Conservation (phyloP, 2,797 vertebrate genomes). For the Acanthornis magna region DNA sequence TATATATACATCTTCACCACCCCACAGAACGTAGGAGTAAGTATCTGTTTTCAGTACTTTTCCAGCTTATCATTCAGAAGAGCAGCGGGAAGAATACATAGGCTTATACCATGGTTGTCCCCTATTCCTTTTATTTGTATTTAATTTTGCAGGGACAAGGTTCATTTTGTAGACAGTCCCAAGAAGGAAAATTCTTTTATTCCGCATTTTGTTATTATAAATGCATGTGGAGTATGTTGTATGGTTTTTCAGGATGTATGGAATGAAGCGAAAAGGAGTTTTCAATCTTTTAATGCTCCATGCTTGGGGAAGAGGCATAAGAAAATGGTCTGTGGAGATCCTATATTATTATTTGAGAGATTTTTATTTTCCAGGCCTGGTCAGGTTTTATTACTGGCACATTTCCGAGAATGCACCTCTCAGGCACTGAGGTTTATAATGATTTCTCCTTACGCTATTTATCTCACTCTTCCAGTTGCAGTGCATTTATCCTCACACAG, state of each 20-base stretch:
- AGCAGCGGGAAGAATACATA: not conserved
- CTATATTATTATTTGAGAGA: conserved; percentile 50
- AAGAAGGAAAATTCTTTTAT: conserved; percentile 48
- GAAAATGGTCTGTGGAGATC: conserved; percentile 59
- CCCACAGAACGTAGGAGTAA: not conserved
- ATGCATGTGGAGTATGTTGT: not conserved
- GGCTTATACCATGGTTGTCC: not conserved
- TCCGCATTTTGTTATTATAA: not conserved
- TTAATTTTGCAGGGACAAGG: conserved; percentile 32
- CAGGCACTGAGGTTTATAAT: conserved; percentile 50
- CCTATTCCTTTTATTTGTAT: not conserved
- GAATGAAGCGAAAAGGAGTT: conserved; percentile 56
- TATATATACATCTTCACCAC: not conserved
- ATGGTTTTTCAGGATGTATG: conserved; percentile 41
- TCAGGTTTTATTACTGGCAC: conserved; percentile 54
- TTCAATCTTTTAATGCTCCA: conserved; percentile 48
- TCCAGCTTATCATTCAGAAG: not conserved
- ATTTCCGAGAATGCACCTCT: conserved; percentile 16
- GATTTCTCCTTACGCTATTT: conserved; percentile 60
- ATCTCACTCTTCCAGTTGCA: conserved; percentile 69
- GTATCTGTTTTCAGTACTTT: not conserved
- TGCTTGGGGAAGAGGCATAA: conserved; percentile 46
- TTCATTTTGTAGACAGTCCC: not conserved
- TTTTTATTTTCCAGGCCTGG: conserved; percentile 60
- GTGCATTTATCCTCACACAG: conserved; percentile 50